Evolutionary conservation across 1,140 invertebrate genomes (phyloP), one percentile per base, ranked within the genome.

Genomic region (Colletes latitarsis): DNA sequence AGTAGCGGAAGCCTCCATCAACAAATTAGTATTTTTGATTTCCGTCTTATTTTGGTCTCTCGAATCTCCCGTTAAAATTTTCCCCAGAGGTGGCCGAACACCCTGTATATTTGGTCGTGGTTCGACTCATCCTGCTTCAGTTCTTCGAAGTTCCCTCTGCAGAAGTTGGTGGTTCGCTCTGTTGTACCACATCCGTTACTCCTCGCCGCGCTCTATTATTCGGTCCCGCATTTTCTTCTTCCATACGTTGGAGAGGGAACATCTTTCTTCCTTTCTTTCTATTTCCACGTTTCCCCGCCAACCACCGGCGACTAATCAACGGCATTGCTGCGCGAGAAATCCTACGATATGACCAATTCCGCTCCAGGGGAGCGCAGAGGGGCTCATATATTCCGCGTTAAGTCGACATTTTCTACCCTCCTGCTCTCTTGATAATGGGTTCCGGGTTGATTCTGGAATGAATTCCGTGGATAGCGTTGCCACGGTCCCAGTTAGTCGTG

Each of bases 301-400:
- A 58, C 43, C 41, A 57, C 69, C 52, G 43, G 17, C 74, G 84
- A 82, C 84, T 86, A 86, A 86, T 86, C 84, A 84, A 84, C 81
- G 70, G 62, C 83, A 74, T 75, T 53, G 84, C 74, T 57, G 81
- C 70, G 49, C 83, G 60, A 76, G 74, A 78, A 85, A 86, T 86
- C 79, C 81, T 21, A 71, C 84, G 83, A 78, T 86, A 84, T 86
- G 83, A 85, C 84, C 84, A 86, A 85, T 86, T 85, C 62, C 66
- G 79, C 14, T 17, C 14, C 30, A 12, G 15, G 41, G 30, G 4
- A 66, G 17, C 39, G 19, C 9, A 5, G 8, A 30, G 60, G 39
- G 46, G 69, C 66, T 63, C 70, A 67, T 86, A 77, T 53, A 71
- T 69, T 68, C 58, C 46, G n/a, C 53, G 30, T 67, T 71, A 68